Evolutionary conservation across 2,797 vertebrate species (phyloP).

Genomic region (Enteromius afrohamiltoni): DNA sequence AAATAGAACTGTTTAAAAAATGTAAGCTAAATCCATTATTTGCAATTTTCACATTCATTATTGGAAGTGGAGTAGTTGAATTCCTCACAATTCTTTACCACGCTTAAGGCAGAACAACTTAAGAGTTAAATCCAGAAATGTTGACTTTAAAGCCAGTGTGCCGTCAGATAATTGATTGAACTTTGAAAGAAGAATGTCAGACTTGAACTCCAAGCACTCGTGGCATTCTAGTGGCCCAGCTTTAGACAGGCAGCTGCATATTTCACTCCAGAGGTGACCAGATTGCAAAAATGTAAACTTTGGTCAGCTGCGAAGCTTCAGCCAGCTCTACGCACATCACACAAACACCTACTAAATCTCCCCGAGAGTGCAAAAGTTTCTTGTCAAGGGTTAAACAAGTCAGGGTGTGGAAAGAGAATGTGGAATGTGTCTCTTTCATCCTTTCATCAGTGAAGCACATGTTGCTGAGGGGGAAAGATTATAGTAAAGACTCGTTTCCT

Average conservation of each 20-base stretch:
- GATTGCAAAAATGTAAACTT: conserved; percentile 40
- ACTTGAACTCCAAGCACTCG: background rate
- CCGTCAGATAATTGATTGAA: background rate
- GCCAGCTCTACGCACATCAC: background rate
- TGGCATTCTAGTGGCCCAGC: background rate
- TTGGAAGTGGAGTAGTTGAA: background rate
- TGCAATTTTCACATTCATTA: background rate
- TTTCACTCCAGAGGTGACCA: conserved; percentile 22
- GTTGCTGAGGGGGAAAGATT: conserved; percentile 34
- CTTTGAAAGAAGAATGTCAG: background rate
- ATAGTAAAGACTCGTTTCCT: conserved; percentile 22
- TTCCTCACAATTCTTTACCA: background rate
- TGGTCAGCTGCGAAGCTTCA: background rate
- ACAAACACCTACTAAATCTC: conserved; percentile 28
- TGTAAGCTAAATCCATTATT: background rate
- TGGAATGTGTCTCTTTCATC: conserved; percentile 1
- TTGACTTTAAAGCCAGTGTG: background rate
- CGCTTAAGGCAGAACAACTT: background rate
- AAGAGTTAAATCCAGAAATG: background rate
- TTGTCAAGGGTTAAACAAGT: conserved; percentile 27
- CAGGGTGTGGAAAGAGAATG: conserved; percentile 11
- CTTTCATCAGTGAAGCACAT: conserved; percentile 16
- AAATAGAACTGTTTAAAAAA: too few relatives aligned
- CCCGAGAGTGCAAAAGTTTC: background rate
- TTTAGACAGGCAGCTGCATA: conserved; percentile 12